Base-by-base conservation (phyloP, 92 coral and sea anemone species). In the Umimayanthus chanpuru region DNA sequence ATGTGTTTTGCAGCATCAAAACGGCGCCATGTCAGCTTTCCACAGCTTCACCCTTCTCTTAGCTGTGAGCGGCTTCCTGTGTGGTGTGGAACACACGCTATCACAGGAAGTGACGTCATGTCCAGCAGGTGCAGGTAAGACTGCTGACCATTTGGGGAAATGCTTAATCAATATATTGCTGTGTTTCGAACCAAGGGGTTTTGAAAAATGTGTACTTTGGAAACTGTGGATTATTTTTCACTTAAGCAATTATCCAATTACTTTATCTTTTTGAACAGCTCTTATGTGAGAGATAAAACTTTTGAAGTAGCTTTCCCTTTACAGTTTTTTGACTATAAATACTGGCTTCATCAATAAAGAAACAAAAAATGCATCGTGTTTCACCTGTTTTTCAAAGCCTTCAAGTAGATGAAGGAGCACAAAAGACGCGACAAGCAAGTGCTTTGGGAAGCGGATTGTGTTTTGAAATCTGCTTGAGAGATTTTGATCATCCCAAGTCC, bases 121-220 rank as follows among this genome's bases (percentile, higher is more conserved):
- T 83, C 64, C 67, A 83, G 65, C 87, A 83, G 77, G 39, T 68
- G 87, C 77, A 70, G 77, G 66, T 68, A 44, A 83, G 77, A 47
- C 67, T 64, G 41, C 43, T 29, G 40, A 70, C 66, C 29, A 36
- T 75, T 47, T 75, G 68, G 76, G 40, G 21, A 28, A 5, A 49
- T 16, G 7, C 16, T 75, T 32, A 61, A 61, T n/a, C n/a, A n/a
- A n/a, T n/a, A n/a, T 18, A 61, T 73, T 11, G 15, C 43, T 47
- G 14, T 20, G 20, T 32, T 4, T 40, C 61, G 18, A 18, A 39
- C 56, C 28, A 55, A 11, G 2, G 49, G 49, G 3, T 61, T 61
- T 61, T 56, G 65, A 9, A 2, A 61, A 5, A 8, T 20, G 7
- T 61, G 14, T 21, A 20, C 9, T 61, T 53, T 53, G 18, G 18